Evolutionary conservation across 1,140 invertebrate species (phyloP).

Genomic region (Drosophila carrolli): DNA sequence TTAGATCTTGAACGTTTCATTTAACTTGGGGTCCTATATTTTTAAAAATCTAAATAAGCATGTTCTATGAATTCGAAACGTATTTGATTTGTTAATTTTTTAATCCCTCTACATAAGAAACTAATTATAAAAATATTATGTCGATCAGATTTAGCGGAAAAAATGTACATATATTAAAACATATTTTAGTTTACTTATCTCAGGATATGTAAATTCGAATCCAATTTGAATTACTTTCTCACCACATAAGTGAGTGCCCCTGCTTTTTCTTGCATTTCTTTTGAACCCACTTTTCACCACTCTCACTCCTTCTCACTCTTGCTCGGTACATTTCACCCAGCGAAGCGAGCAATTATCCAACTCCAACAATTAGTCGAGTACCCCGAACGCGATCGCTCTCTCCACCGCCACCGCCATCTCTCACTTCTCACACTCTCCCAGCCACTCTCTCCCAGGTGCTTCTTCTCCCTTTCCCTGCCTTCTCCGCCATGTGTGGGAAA

Average conservation of each 20-base stretch:
- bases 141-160: no score
- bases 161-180: no score
- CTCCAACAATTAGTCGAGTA: constrained; percentile 6
- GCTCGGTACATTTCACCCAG: constrained; percentile 12
- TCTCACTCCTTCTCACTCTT: constrained; percentile 2
- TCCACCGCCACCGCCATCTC: background rate
- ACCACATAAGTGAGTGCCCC: constrained; percentile 1
- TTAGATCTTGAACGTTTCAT: no score
- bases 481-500: constrained; percentile 48
- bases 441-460: constrained; percentile 18
- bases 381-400: constrained; percentile 11
- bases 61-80: no score
- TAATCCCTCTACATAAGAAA: no score
- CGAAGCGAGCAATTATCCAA: constrained; percentile 10
- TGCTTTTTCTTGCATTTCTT: background rate
- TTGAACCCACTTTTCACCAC: background rate
- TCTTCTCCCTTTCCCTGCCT: background rate
- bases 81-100: no score
- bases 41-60: no score
- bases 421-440: background rate
- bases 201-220: no score
- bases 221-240: background rate
- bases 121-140: no score
- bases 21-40: no score
- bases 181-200: no score